These are phyloP conservation scores for Bellardia pandia DNA, from an alignment of 2,888 invertebrate species.

Conservation along the genomic window DNA sequence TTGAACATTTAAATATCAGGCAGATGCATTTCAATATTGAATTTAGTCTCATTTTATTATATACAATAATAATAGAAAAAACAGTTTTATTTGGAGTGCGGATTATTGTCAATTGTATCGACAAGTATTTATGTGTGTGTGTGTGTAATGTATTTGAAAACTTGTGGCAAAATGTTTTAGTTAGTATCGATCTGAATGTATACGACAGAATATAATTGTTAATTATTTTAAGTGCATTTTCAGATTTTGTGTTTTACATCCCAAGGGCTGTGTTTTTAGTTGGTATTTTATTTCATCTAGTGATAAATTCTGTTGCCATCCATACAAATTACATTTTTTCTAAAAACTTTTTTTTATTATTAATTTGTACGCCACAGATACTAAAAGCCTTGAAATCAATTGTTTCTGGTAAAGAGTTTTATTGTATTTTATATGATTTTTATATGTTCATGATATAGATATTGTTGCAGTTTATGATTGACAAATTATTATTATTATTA, in stretches of 20 bases:
- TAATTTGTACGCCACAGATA: not conserved
- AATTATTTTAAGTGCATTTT: constrained; percentile 72
- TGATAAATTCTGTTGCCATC: constrained; percentile 40
- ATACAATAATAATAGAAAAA: not conserved
- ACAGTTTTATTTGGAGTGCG: not conserved
- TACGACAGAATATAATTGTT: constrained; percentile 52
- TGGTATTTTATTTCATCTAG: constrained; percentile 39
- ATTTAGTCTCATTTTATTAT: constrained; percentile 4
- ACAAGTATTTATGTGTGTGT: not conserved
- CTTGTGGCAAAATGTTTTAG: constrained; percentile 20
- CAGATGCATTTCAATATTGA: constrained; percentile 13
- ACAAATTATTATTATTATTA: not conserved
- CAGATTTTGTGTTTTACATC: constrained; percentile 61
- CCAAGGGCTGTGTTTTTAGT: constrained; percentile 37
- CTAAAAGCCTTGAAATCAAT: constrained; percentile 50
- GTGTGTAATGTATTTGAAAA: not conserved
- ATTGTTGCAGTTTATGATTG: not conserved
- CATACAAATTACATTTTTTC: constrained; percentile 42
- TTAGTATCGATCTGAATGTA: constrained; percentile 9
- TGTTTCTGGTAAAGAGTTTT: not conserved
- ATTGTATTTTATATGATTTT: constrained; percentile 33
- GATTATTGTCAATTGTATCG: constrained; percentile 4
- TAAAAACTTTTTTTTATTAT: constrained; percentile 13
- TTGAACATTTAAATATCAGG: constrained; percentile 9
- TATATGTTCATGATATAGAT: not conserved